phyloP scores from a whole-genome alignment of 92 coral and sea anemone genomes.

The Porites divaricata region DNA sequence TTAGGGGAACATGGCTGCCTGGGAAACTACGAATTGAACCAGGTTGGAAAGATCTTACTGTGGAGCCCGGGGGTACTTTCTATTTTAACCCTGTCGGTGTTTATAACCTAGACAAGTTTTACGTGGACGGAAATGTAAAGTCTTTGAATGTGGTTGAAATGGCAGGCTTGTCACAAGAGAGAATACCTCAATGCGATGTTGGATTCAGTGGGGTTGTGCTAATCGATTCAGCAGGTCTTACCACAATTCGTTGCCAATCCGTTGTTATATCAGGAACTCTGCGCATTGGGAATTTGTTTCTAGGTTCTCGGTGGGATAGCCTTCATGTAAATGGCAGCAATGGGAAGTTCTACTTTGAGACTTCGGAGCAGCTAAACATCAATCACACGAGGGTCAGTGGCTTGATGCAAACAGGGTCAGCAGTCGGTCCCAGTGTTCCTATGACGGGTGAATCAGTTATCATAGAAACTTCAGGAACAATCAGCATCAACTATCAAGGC shows the following conservation, averaged over 20 bases:
- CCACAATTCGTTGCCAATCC: slow-evolving; percentile 59
- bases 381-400: slow-evolving; percentile 76
- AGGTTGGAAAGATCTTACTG: slow-evolving; percentile 76
- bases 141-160: slow-evolving; percentile 63
- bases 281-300: slow-evolving; percentile 66
- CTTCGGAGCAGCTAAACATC: slow-evolving; percentile 68
- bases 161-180: slow-evolving; percentile 74
- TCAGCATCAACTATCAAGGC: slow-evolving; percentile 73
- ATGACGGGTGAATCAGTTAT: slow-evolving; percentile 65
- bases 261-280: slow-evolving; percentile 72
- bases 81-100: slow-evolving; percentile 67
- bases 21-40: slow-evolving; percentile 72
- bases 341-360: slow-evolving; percentile 73
- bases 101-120: slow-evolving; percentile 64
- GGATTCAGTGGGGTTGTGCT: slow-evolving; percentile 68
- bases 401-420: slow-evolving; percentile 64
- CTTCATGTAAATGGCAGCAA: slow-evolving; percentile 67
- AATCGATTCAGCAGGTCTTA: slow-evolving; percentile 62
- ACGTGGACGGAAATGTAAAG: slow-evolving; percentile 70
- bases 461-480: slow-evolving; percentile 64
- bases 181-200: slow-evolving; percentile 60
- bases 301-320: slow-evolving; percentile 71
- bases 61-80: slow-evolving; percentile 66
- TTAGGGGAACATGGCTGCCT: slow-evolving; percentile 68
- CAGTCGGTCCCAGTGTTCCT: slow-evolving; percentile 64